A percentile compares a stretch with the other conserved stretches of the same genome.
Conservation (phyloP, 2,888 invertebrate species). For the Tipula helvola region DNA sequence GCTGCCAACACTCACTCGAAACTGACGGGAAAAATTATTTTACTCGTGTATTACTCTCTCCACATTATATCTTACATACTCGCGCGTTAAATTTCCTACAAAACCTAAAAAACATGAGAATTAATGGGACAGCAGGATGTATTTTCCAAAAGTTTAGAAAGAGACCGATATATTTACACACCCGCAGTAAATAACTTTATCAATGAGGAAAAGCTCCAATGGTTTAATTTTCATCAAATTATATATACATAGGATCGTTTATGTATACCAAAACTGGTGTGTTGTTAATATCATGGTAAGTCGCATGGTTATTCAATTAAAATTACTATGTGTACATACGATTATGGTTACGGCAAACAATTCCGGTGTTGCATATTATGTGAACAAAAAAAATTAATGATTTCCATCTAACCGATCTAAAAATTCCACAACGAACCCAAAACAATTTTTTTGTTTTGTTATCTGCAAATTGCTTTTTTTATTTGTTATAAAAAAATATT, state of each 20-base stretch:
- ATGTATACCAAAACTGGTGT: neutral
- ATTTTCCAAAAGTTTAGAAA: neutral
- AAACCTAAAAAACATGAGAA: neutral
- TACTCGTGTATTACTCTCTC: neutral
- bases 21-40: neutral
- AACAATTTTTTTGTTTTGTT: neutral
- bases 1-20: neutral
- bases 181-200: neutral
- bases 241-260: neutral
- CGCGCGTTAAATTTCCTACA: neutral
- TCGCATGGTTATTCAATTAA: neutral
- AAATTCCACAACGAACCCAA: neutral
- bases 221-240: neutral
- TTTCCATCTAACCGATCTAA: neutral
- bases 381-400: neutral
- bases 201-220: neutral
- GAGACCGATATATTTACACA: neutral
- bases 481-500: neutral
- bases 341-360: neutral
- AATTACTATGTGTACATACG: neutral
- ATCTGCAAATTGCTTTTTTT: neutral
- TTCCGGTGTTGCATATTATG: neutral
- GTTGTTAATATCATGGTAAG: neutral
- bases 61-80: neutral
- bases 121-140: neutral